Percentiles rank a stretch among this genome's conserved stretches.
These are phyloP conservation scores for Pantelozetes paolii DNA, from an alignment of 2,888 invertebrate genomes.

Conservation along the genomic window DNA sequence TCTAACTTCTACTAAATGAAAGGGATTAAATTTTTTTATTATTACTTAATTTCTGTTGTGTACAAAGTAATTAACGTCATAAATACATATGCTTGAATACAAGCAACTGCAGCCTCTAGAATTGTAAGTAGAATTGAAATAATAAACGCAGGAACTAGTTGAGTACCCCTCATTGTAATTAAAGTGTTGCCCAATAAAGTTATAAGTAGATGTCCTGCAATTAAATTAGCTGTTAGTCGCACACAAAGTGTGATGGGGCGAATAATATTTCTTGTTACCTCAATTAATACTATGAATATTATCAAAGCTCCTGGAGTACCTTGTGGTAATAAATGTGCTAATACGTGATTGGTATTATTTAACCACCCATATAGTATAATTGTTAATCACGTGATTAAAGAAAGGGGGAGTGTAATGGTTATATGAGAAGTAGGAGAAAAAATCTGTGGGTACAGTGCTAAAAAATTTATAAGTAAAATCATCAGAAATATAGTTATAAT, in stretches of 20 bases:
- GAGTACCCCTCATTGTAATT: conserved; percentile 2
- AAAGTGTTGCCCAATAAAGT: conserved; percentile 58
- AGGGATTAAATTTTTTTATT: conserved; percentile 41
- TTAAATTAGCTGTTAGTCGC: conserved; percentile 71
- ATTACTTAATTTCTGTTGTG: conserved; percentile 59
- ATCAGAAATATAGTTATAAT: conserved; percentile 60
- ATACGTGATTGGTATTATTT: conserved; percentile 62
- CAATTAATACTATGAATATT: conserved; percentile 70
- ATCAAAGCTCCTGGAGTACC: conserved; percentile 63
- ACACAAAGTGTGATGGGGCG: conserved; percentile 66
- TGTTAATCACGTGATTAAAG: conserved; percentile 62
- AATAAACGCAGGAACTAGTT: conserved; percentile 49
- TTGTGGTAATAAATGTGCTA: conserved; percentile 65
- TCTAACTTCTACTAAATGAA: conserved; percentile 48
- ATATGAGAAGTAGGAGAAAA: conserved; percentile 66
- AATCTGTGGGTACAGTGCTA: conserved; percentile 67
- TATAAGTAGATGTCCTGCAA: conserved; percentile 67
- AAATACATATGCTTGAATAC: conserved; percentile 67
- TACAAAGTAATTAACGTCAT: conserved; percentile 64
- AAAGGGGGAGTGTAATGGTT: conserved; percentile 60
- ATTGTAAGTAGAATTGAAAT: conserved; percentile 56
- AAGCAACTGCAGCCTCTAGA: conserved; percentile 61
- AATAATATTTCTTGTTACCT: conserved; percentile 68
- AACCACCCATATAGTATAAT: conserved; percentile 65
- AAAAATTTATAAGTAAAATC: conserved; percentile 65